Evolutionary conservation across 2,113 vertebrate genomes (phyloP).

Genomic region (Vidua chalybeata): DNA sequence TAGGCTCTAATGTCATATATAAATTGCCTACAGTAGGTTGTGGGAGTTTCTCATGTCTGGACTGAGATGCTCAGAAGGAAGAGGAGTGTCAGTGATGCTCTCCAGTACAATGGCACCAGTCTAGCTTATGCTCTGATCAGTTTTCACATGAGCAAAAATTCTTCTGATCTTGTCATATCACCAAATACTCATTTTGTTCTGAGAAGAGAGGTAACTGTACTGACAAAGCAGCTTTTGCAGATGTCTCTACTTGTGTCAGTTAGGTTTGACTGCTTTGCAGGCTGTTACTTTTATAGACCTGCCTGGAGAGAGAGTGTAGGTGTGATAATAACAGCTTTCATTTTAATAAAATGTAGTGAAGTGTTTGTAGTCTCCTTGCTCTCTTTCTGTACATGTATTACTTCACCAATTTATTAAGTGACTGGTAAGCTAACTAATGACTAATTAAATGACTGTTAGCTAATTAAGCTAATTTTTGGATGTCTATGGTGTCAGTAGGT

Average conservation of each 20-base stretch:
- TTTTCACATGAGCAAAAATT: not conserved
- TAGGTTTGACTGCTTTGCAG: not conserved
- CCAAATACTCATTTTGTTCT: not conserved
- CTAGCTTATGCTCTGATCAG: not conserved
- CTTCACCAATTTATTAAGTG: not conserved
- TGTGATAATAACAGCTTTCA: slow-evolving; percentile 43
- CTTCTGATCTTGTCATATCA: not conserved
- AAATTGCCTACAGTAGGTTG: not conserved
- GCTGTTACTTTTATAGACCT: slow-evolving; percentile 36
- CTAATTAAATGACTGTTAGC: not conserved
- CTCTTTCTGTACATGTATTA: not conserved
- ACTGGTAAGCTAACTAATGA: not conserved
- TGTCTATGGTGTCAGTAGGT: not conserved
- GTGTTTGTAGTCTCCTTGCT: slow-evolving; percentile 25
- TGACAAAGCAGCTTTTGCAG: slow-evolving; percentile 16
- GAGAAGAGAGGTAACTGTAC: not conserved
- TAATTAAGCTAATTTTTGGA: not conserved
- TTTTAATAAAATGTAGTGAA: slow-evolving; percentile 7
- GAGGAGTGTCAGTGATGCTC: not conserved
- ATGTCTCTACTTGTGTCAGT: not conserved
- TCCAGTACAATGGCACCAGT: not conserved
- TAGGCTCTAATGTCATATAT: not conserved
- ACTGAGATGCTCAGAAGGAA: not conserved
- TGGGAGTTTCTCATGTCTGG: not conserved
- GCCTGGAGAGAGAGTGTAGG: slow-evolving; percentile 8